Evolutionary conservation across 2,888 invertebrate species (phyloP).

Genomic region (Mactromeris polynyma): DNA sequence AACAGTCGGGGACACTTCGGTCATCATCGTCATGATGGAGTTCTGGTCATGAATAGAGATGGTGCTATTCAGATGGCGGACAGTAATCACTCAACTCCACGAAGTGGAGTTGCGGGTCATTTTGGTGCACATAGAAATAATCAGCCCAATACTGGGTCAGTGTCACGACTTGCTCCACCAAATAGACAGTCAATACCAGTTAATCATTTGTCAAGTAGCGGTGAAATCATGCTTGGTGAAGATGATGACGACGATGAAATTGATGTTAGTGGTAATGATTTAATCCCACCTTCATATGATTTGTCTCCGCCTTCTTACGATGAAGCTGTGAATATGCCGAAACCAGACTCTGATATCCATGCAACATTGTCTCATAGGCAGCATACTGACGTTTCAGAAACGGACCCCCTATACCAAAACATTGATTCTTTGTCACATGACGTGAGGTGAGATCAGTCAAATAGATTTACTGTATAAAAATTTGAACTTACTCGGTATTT

Average conservation of each 20-base stretch:
- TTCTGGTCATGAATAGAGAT: slow-evolving; percentile 20
- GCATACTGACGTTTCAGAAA: slow-evolving; percentile 33
- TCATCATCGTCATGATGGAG: slow-evolving; percentile 18
- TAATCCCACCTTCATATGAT: slow-evolving; percentile 71
- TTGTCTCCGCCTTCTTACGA: slow-evolving; percentile 75
- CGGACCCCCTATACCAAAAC: slow-evolving; percentile 63
- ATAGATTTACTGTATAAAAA: background rate
- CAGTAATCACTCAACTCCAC: slow-evolving; percentile 21
- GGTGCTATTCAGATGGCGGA: background rate
- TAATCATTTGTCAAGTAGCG: slow-evolving; percentile 14
- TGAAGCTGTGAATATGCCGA: slow-evolving; percentile 75
- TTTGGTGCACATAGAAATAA: slow-evolving; percentile 19
- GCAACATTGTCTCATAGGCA: background rate
- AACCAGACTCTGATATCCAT: slow-evolving; percentile 52
- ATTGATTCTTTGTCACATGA: slow-evolving; percentile 39
- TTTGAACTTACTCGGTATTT: background rate
- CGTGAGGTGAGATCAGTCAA: background rate
- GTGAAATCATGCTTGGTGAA: slow-evolving; percentile 24
- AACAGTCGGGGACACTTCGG: background rate
- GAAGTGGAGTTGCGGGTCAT: slow-evolving; percentile 4
- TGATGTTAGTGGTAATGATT: slow-evolving; percentile 66
- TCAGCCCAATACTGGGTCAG: background rate
- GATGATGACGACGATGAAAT: slow-evolving; percentile 61
- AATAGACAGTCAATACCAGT: slow-evolving; percentile 16
- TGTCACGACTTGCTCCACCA: slow-evolving; percentile 23